Percentiles rank a stretch among this genome's conserved stretches.
These are phyloP conservation scores for Perca schrenkii DNA, from an alignment of 2,113 vertebrate genomes.

Conservation along the genomic window DNA sequence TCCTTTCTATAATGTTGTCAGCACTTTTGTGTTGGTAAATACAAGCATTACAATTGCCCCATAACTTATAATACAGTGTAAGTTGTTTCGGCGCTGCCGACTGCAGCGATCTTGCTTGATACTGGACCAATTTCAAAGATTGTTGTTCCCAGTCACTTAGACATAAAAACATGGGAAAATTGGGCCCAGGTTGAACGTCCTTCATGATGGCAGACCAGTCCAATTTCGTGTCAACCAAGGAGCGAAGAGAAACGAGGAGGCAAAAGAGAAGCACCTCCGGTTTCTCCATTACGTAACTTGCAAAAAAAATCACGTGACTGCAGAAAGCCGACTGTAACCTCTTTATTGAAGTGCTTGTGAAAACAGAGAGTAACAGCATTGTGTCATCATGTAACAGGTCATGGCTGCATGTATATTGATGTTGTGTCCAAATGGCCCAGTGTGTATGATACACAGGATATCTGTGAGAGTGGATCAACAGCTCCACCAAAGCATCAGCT, in stretches of 20 bases:
- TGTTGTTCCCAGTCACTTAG: too few relatives aligned
- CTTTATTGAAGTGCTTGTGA: neutral
- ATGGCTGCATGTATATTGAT: neutral
- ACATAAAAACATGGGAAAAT: too few relatives aligned
- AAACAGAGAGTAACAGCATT: neutral
- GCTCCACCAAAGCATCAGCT: neutral
- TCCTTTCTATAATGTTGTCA: too few relatives aligned
- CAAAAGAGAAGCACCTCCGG: neutral
- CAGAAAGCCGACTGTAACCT: neutral
- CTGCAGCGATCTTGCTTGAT: too few relatives aligned
- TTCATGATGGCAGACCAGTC: too few relatives aligned
- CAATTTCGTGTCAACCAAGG: neutral
- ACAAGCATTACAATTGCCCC: too few relatives aligned
- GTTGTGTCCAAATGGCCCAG: conserved; percentile 4
- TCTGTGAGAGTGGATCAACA: neutral
- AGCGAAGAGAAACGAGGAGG: neutral
- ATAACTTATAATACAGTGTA: too few relatives aligned
- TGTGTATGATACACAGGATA: neutral
- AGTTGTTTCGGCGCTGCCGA: too few relatives aligned
- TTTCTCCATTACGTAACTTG: neutral
- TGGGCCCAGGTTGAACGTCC: too few relatives aligned
- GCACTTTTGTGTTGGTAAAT: too few relatives aligned
- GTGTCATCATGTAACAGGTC: neutral
- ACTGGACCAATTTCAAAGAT: too few relatives aligned
- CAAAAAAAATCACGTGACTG: neutral